Evolutionary conservation across 2,113 vertebrate species (phyloP).

Genomic region (Grammatotria lemairii): DNA sequence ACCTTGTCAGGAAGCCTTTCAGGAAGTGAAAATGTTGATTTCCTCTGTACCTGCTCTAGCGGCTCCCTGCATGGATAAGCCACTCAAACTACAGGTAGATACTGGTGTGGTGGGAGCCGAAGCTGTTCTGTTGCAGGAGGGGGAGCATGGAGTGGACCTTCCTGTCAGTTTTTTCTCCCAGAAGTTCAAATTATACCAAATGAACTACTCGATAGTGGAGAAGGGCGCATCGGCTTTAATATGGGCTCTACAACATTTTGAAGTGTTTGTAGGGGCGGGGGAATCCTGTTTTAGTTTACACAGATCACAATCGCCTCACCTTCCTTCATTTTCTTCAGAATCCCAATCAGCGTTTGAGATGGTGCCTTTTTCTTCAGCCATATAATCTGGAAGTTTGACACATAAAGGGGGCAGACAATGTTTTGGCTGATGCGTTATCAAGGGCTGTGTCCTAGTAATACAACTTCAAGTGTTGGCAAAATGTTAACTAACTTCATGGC

Average conservation of each 20-base stretch:
- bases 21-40: not conserved
- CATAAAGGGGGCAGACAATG: not conserved
- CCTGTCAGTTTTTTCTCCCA: not conserved
- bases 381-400: not conserved
- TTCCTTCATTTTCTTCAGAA: not conserved
- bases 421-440: not conserved
- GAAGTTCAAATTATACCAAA: not conserved
- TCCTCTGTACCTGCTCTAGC: not conserved
- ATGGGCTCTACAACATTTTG: not conserved
- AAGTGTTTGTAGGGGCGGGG: not conserved
- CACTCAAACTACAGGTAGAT: not conserved
- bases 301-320: not conserved
- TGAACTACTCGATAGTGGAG: not conserved
- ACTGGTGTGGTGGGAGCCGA: not conserved
- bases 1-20: not conserved
- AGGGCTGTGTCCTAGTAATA: not conserved
- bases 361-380: not conserved
- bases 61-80: not conserved
- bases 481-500: not conserved
- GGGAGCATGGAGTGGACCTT: not conserved
- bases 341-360: not conserved
- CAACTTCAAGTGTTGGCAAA: not conserved
- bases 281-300: not conserved
- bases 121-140: not conserved
- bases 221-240: not conserved